A percentile compares a stretch with the other conserved stretches of the same genome.
phyloP scores from a whole-genome alignment of 35 echinoderm and acorn worm species.

The Ophioderma brevispina region DNA sequence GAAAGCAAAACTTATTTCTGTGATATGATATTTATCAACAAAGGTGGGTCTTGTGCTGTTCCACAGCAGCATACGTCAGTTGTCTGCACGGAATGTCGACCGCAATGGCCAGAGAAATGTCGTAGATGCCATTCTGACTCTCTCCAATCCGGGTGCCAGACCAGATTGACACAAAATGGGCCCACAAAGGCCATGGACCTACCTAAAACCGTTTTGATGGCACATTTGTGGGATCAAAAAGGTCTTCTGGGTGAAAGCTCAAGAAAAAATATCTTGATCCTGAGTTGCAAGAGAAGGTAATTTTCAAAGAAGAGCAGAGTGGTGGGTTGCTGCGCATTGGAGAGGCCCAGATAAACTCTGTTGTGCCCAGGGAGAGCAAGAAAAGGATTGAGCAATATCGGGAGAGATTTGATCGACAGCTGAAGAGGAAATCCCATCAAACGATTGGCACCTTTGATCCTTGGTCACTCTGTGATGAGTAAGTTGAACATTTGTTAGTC shows the following conservation, averaged over 20 bases:
- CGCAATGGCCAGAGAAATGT: background rate
- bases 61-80: slow-evolving; percentile 11
- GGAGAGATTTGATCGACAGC: slow-evolving; percentile 41
- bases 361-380: slow-evolving; percentile 26
- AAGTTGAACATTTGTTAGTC: slow-evolving; percentile 19
- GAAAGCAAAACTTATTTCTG: too few species aligned
- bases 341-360: slow-evolving; percentile 10
- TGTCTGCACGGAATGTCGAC: background rate
- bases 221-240: background rate
- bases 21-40: too few species aligned
- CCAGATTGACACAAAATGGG: too few species aligned
- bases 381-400: slow-evolving; percentile 27
- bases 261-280: background rate
- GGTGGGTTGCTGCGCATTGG: background rate
- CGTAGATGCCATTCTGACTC: too few species aligned
- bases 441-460: slow-evolving; percentile 47
- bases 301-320: background rate
- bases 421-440: slow-evolving; percentile 38
- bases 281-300: background rate
- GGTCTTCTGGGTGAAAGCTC: background rate
- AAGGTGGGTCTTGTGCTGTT: too few species aligned
- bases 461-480: slow-evolving; percentile 38
- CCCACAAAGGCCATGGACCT: background rate
- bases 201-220: background rate
- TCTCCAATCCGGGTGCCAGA: too few species aligned